Percentiles rank a stretch among this genome's conserved stretches.
These are phyloP conservation scores for Agapetus fuscipes DNA, from an alignment of 2,888 invertebrate species.

Conservation along the genomic window DNA sequence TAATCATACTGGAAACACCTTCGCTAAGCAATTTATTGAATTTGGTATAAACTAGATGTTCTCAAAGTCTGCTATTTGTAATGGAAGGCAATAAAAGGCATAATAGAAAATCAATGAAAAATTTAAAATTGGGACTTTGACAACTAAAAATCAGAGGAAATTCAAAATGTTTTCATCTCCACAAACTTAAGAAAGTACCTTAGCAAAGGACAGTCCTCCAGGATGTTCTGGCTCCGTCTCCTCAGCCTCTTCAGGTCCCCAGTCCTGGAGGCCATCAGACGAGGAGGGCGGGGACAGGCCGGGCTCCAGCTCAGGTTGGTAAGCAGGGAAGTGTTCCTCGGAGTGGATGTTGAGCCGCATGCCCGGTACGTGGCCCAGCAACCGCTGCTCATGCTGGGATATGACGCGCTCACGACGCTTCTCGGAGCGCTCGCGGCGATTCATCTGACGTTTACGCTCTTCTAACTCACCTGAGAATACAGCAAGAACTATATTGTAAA, in stretches of 20 bases:
- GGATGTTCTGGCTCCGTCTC: constrained; percentile 2
- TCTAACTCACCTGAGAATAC: constrained; percentile 57
- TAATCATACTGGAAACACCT: too few species aligned
- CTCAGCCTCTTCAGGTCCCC: not conserved
- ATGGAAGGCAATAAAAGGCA: too few species aligned
- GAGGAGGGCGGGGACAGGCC: constrained; percentile 22
- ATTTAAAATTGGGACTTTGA: too few species aligned
- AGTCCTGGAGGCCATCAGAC: constrained; percentile 19
- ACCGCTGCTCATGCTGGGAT: constrained; percentile 59
- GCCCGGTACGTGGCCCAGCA: constrained; percentile 56
- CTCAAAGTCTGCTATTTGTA: too few species aligned
- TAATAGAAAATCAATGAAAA: too few species aligned
- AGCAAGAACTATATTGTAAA: too few species aligned
- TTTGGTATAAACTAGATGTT: too few species aligned
- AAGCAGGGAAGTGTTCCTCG: constrained; percentile 33
- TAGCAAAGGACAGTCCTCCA: constrained; percentile 38
- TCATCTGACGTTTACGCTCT: constrained; percentile 57
- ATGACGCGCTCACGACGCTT: constrained; percentile 69
- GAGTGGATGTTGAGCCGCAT: constrained; percentile 53
- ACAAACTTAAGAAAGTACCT: too few species aligned
- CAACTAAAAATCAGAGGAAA: too few species aligned
- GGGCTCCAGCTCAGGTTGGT: constrained; percentile 26
- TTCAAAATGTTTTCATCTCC: too few species aligned
- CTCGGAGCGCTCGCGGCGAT: constrained; percentile 67
- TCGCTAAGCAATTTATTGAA: too few species aligned